Evolutionary conservation across 2,797 vertebrate genomes (phyloP), one percentile per base, ranked within the genome.

Genomic region (Limnodromus scolopaceus): DNA sequence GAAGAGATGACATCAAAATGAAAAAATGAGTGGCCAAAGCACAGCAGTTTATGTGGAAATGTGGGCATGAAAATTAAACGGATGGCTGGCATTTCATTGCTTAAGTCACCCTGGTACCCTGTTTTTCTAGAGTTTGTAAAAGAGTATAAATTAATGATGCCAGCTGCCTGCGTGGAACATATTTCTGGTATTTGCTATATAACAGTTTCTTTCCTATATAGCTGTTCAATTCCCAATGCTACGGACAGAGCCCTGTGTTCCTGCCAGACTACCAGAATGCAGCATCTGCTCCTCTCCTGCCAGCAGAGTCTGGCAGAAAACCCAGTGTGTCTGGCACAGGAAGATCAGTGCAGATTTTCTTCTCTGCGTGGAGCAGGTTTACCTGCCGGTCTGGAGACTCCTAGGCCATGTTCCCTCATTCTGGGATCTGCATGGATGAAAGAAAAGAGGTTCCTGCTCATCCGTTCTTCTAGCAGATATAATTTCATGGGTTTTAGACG

Each of bases 271-370:
- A 80, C 30, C 74, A 92, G 78, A 82, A 93, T 43, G 64, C 64
- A 89, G 84, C 90, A 91, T 91, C 91, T 89, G 93, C 75, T 95
- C 22, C 55, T 87, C 25, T 89, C 45, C 60, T 91, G 78, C 81
- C 89, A 68, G 39, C 54, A 77, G 79, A 57, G 20, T 9, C 68
- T 94, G 92, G 89, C 89, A 92, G 28, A 4, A 77, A 70, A 94
- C 41, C 23, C 64, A 39, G 18, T 6, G 36, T 74, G 68, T 57
- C 71, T 96, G 94, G 92, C 92, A 84, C 20, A 13, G 60, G 53
- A 24, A 49, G 54, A 24, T 9, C 54, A 65, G 77, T 1, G 14
- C 85, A 91, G 83, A 51, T 92, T 91, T 89, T n/a, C 34, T 64
- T 80, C 57, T 30, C 45, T 24, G 38, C 18, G 54, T 69, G 53